A percentile compares a stretch with the other conserved stretches of the same genome.
Conservation (phyloP, 1,140 invertebrate species). For the Goniozus legneri region DNA sequence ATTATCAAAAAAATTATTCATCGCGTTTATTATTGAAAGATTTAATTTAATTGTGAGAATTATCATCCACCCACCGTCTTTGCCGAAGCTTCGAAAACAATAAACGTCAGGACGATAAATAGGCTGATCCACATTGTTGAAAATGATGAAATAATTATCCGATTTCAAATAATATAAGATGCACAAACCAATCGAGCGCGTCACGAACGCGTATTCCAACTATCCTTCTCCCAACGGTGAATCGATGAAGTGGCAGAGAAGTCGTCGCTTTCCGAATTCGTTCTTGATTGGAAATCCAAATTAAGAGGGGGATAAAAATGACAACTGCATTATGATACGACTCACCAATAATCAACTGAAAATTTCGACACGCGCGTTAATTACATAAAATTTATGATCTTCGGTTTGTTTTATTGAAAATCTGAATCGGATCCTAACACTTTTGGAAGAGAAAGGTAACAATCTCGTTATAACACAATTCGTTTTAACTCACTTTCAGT, state of each 20-base stretch:
- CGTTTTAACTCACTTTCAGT: slow-evolving; percentile 18
- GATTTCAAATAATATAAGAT: too few species aligned
- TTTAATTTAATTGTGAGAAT: background rate
- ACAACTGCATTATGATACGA: slow-evolving; percentile 6
- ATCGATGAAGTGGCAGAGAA: slow-evolving; percentile 30
- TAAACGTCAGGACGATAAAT: slow-evolving; percentile 3
- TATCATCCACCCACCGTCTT: slow-evolving; percentile 22
- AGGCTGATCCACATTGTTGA: background rate
- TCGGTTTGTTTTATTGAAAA: too few species aligned
- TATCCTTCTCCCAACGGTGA: slow-evolving; percentile 24
- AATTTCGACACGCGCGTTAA: too few species aligned
- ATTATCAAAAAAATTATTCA: background rate
- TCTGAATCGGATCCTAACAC: too few species aligned
- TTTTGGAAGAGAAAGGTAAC: too few species aligned
- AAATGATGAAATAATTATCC: background rate
- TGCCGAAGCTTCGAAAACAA: slow-evolving; percentile 4
- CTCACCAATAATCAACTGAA: too few species aligned
- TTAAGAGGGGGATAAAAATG: slow-evolving; percentile 17
- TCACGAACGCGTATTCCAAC: slow-evolving; percentile 15
- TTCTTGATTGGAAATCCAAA: slow-evolving; percentile 16
- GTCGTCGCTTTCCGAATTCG: slow-evolving; percentile 16
- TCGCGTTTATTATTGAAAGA: background rate
- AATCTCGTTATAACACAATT: too few species aligned
- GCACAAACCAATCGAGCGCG: slow-evolving; percentile 3
- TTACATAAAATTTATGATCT: too few species aligned